These are phyloP conservation scores for Sinhomidia bicolor DNA, from an alignment of 2,888 invertebrate species.

Conservation along the genomic window DNA sequence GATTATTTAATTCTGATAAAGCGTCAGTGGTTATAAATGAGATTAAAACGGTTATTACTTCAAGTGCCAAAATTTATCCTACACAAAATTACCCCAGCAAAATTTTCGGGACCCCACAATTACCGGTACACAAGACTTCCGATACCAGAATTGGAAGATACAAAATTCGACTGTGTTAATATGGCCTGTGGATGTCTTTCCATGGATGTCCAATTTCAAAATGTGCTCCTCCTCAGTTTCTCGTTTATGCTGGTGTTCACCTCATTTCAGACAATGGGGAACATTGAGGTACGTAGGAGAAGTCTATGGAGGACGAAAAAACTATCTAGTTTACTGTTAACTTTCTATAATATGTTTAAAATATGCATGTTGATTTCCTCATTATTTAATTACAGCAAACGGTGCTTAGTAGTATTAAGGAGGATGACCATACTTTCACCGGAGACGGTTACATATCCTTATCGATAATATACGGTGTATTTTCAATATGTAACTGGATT, in stretches of 20 bases:
- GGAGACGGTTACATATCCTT: slow-evolving; percentile 95
- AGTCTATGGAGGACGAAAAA: no score
- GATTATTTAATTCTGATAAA: no score
- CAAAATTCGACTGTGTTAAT: slow-evolving; percentile 37
- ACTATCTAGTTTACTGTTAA: no score
- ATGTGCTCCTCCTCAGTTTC: slow-evolving; percentile 87
- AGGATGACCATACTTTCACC: slow-evolving; percentile 87
- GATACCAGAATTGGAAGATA: background rate
- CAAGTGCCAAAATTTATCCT: slow-evolving; percentile 58
- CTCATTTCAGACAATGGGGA: slow-evolving; percentile 98
- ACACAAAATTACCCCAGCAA: background rate
- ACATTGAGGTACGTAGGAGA: slow-evolving; percentile 94
- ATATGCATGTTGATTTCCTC: background rate
- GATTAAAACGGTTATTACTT: slow-evolving; percentile 43
- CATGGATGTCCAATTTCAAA: slow-evolving; percentile 77
- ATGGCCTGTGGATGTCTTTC: slow-evolving; percentile 64
- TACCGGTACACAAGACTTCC: slow-evolving; percentile 47
- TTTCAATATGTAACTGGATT: slow-evolving; percentile 96
- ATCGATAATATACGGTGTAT: slow-evolving; percentile 95
- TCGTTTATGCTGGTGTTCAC: slow-evolving; percentile 99
- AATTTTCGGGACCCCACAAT: background rate
- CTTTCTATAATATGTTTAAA: no score
- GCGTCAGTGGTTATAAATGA: slow-evolving; percentile 25
- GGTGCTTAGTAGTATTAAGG: slow-evolving; percentile 89
- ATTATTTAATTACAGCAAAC: slow-evolving; percentile 88